These are phyloP conservation scores for Thymelicus sylvestris DNA, from an alignment of 2,888 invertebrate genomes.

Conservation along the genomic window DNA sequence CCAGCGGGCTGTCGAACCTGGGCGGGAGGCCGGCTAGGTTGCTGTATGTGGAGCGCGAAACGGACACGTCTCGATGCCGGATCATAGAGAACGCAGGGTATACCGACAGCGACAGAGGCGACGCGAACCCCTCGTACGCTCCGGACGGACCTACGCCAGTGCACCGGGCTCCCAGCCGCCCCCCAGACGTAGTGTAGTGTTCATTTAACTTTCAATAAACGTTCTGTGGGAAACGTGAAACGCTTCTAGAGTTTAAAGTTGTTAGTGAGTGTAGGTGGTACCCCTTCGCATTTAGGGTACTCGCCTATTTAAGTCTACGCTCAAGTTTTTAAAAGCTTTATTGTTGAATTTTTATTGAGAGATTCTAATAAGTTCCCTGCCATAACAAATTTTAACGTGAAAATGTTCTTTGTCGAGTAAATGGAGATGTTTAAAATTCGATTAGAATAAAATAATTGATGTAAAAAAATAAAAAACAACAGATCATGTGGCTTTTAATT, in stretches of 20 bases:
- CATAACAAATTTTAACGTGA: constrained; percentile 63
- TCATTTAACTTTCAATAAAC: constrained; percentile 57
- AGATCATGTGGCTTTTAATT: constrained; percentile 35
- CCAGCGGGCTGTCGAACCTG: constrained; percentile 60
- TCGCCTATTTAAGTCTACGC: constrained; percentile 79
- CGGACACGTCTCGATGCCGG: constrained; percentile 72
- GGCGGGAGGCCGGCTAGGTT: constrained; percentile 76
- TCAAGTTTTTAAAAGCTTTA: constrained; percentile 82
- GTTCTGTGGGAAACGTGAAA: constrained; percentile 81
- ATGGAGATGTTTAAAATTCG: constrained; percentile 65
- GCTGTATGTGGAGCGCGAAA: constrained; percentile 66
- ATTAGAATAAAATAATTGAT: constrained; percentile 72
- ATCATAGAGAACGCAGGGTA: constrained; percentile 82
- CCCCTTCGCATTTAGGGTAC: constrained; percentile 75
- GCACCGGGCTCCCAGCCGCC: constrained; percentile 57
- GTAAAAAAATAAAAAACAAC: constrained; percentile 59
- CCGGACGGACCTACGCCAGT: constrained; percentile 77
- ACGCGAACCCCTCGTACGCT: constrained; percentile 77
- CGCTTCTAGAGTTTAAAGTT: constrained; percentile 80
- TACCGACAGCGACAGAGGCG: constrained; percentile 71
- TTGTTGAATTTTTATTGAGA: constrained; percentile 78
- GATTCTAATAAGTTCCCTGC: constrained; percentile 78
- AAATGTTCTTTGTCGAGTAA: constrained; percentile 65
- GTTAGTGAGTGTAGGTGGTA: constrained; percentile 75
- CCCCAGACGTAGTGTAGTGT: constrained; percentile 70